Evolutionary conservation across 2,113 vertebrate species (phyloP), one percentile per base, ranked within the genome.

Genomic region (Phocoena phocoena): DNA sequence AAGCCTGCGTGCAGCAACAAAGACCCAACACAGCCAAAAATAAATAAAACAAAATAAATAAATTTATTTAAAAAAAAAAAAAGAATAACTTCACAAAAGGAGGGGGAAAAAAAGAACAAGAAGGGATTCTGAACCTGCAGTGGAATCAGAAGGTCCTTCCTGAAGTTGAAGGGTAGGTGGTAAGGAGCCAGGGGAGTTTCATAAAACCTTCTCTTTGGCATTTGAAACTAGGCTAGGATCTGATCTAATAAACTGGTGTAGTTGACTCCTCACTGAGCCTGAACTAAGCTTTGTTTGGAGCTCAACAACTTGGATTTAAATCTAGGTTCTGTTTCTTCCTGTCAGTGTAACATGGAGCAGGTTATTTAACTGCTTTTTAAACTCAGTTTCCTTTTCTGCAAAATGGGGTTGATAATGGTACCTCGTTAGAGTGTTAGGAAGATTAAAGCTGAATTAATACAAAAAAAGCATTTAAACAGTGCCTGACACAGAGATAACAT

Each of bases 261-360:
- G 53, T n/a, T 84, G 60, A 85, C 67, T 90, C n/a, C 41, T 95
- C 25, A 79, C 70, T 62, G 76, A 85, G 11, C 33, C 70, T 92
- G 70, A 94, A 77, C n/a, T 94, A 60, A 95, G 80, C 60, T 94
- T 93, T 94, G n/a, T 86, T 95, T 90, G 41, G 47, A 95, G 60
- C 15, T 3, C 21, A 71, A n/a, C 31, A 80, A 65, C 36, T 74
- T 81, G 55, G 6, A 33, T 96, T 95, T 95, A 73, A 89, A 71
- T 92, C 12, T 67, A 85, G 60, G 21, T 88, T 96, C 36, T 90
- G 21, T 33, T 73, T 28, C 65, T 84, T 62, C 20, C 33, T 96
- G n/a, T 62, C 41, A 83, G 7, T 83, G 12, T 90, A 91, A 86
- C 36, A 33, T 14, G 41, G 13, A 13, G 5, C 74, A 94, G 79